Evolutionary conservation across 2,797 vertebrate species (phyloP), one percentile per base, ranked within the genome.

Genomic region (Petrocephalus schoutedeni): DNA sequence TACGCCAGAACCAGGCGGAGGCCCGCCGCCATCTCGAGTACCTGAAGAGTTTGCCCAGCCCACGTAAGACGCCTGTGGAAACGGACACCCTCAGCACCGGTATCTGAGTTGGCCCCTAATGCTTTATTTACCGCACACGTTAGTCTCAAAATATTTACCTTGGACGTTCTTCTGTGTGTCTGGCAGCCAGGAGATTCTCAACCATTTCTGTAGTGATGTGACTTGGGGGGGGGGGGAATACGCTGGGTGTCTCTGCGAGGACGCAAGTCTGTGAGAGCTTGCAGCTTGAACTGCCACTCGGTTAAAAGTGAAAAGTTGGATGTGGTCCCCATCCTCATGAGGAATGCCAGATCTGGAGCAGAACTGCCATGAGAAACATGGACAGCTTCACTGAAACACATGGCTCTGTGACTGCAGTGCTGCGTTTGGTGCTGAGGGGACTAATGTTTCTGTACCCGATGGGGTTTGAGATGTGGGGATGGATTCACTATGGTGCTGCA

Each of bases 1-100:
- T 97, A 82, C 90, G 94, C 64, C 95, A 96, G 92, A 97, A 96
- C 93, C 95, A 94, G 23, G 95, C 95, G 0, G 94, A 96, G 87
- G 92, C 95, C 7, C 93, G 91, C 1, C 89, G 95, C 14, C 96
- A 96, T 90, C 91, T 97, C 88, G 93, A 93, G 77, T 95, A 96
- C 90, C 94, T 96, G 88, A 95, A 95, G 91, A 96, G 95, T 2
- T 91, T 96, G 71, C 95, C 95, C 74, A 95, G 94, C 87, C 91
- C 94, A 4, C 89, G 88, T 4, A 94, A 93, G 82, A 91, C 92
- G 58, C 89, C 92, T 54, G 95, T 92, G 0, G 94, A 96, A 88
- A 93, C 93, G 0, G 94, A 96, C 45, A 95, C 95, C 0, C 92
- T 96, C 5, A 96, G 95, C 91, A 96, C 96, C 0, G 95, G 95